Evolutionary conservation across 2,113 vertebrate species (phyloP), one percentile per base, ranked within the genome.

Genomic region (Anoplopoma fimbria): DNA sequence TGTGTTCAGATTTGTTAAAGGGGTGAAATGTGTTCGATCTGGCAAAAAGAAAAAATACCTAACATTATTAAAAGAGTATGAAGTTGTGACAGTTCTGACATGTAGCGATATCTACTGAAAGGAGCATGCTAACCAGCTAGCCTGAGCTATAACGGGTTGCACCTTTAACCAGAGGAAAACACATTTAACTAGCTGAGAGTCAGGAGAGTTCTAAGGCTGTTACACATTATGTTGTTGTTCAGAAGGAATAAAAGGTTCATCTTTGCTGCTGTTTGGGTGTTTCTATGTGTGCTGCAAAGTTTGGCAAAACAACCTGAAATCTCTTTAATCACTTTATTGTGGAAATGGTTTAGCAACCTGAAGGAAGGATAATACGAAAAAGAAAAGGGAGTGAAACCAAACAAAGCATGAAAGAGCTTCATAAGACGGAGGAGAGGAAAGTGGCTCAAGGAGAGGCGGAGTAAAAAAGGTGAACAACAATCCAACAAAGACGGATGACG

Each of bases 401-500:
- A 34, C n/a, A 9, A 45, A 60, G 62, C 61, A 38, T 6, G 3
- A 38, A 14, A 42, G 40, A 77, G 58, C 71, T 64, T 14, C 34
- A 40, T 13, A 9, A 71, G 21, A 55, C 19, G 7, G 19, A 58
- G 58, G 40, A 10, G n/a, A 64, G 45, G 25, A 64, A 53, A 25
- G 71, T 1, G 53, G 67, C 58, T 73, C 40, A 64, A 62, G 60
- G 4, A 7, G 7, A 57, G 67, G 58, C 4, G 6, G 21, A 42
- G 34, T 14, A 9, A 29, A 29, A 15, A 42, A 75, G 71, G 79
- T 60, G 79, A 76, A 79, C 33, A 70, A 65, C 64, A 33, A 72
- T 86, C 72, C 84, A 69, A 27, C 73, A 73, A 51, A 75, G 75
- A 58, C 9, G 51, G 67, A 33, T 23, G 17, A 34, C 29, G 21